Conservation (phyloP, 1,140 invertebrate species). For the Scylla paramamosain region DNA sequence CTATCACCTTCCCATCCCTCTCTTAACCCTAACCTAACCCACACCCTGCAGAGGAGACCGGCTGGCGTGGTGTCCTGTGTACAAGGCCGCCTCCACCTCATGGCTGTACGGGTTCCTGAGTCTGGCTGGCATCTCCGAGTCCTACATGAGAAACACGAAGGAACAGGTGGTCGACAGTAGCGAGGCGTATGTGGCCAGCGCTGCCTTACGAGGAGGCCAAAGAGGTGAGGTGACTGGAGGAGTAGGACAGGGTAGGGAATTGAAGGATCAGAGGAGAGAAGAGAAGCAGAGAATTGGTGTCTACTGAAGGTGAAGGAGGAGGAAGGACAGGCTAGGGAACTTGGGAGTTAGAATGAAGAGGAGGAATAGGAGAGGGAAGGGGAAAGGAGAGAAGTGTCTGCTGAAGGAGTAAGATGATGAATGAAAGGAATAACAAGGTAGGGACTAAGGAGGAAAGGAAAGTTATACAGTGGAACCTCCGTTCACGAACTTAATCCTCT, state of each 20-base stretch:
- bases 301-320: background rate
- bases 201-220: conserved; percentile 81
- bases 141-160: conserved; percentile 79
- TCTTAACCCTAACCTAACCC: too few species aligned
- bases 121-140: conserved; percentile 82
- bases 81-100: conserved; percentile 82
- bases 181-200: conserved; percentile 81
- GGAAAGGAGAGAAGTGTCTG: too few species aligned
- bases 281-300: background rate
- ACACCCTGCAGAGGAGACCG: conserved; percentile 79
- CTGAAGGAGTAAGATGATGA: background rate
- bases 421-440: background rate
- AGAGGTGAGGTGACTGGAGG: conserved; percentile 72
- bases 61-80: conserved; percentile 83
- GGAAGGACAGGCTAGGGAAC: too few species aligned
- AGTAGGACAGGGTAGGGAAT: background rate
- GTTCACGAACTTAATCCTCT: too few species aligned
- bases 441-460: background rate
- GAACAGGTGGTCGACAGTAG: conserved; percentile 80
- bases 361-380: too few species aligned
- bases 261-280: background rate
- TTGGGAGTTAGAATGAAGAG: too few species aligned
- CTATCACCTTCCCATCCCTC: background rate
- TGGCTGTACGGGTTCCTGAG: conserved; percentile 83
- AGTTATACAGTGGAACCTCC: too few species aligned